Percentiles rank a stretch among this genome's conserved stretches.
Conservation (phyloP, 2,113 vertebrate species). For the Megalops atlanticus region DNA sequence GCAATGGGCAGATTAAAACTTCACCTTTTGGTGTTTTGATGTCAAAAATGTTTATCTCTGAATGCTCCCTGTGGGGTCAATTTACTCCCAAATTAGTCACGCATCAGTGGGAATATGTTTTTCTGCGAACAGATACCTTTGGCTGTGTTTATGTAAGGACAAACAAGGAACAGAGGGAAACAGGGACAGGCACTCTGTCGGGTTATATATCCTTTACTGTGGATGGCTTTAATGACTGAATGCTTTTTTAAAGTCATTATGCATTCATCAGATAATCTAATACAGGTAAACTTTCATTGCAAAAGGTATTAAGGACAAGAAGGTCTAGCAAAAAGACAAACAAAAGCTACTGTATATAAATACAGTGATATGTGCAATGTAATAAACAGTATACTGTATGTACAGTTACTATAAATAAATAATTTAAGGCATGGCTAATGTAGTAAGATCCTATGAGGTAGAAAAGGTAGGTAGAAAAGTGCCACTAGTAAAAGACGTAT, state of each 20-base stretch:
- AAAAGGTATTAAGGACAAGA: no score
- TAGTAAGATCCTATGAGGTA: neutral
- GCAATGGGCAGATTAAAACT: neutral
- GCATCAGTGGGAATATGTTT: conserved; percentile 9
- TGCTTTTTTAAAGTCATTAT: no score
- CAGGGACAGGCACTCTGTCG: no score
- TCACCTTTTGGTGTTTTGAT: conserved; percentile 30
- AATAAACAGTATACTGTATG: neutral
- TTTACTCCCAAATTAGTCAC: conserved; percentile 17
- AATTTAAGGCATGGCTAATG: neutral
- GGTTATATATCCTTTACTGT: neutral
- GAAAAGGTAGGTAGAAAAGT: no score
- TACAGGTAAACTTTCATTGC: no score
- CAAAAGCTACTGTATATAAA: no score
- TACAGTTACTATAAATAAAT: neutral
- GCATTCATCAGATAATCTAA: no score
- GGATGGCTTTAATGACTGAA: neutral
- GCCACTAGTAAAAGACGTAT: neutral
- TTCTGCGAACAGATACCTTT: conserved; percentile 8
- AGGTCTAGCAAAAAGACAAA: no score
- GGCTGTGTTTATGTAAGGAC: neutral
- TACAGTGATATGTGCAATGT: no score
- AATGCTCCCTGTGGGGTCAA: neutral
- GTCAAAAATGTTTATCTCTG: conserved; percentile 25
- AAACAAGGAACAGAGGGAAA: neutral